Evolutionary conservation across 2,888 invertebrate genomes (phyloP), one percentile per base, ranked within the genome.

Genomic region (Onchidella celtica): DNA sequence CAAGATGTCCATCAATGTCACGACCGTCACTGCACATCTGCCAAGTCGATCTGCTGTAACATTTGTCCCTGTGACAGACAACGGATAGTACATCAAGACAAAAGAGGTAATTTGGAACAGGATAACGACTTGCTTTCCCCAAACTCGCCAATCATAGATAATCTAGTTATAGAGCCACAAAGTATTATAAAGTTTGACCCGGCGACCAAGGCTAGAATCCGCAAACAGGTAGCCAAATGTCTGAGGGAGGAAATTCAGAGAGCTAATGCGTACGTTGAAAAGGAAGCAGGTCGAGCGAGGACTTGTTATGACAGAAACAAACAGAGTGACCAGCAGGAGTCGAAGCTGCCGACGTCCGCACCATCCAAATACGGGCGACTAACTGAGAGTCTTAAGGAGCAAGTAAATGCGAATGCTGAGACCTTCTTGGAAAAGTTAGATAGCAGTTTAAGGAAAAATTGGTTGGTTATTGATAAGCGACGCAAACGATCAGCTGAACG

Each of bases 61-160:
- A n/a, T n/a, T n/a, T n/a, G n/a, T n/a, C n/a, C n/a, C n/a, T n/a
- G n/a, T n/a, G n/a, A n/a, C n/a, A n/a, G n/a, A n/a, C n/a, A n/a
- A n/a, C n/a, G n/a, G n/a, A n/a, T n/a, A n/a, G n/a, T n/a, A n/a
- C n/a, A n/a, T n/a, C n/a, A n/a, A n/a, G n/a, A n/a, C n/a, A n/a
- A n/a, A n/a, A n/a, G n/a, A n/a, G n/a, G n/a, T n/a, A n/a, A n/a
- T n/a, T n/a, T n/a, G n/a, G n/a, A n/a, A n/a, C n/a, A n/a, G n/a
- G n/a, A n/a, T n/a, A n/a, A n/a, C n/a, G n/a, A n/a, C n/a, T n/a
- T n/a, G n/a, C n/a, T n/a, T n/a, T n/a, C n/a, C n/a, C n/a, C n/a
- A n/a, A n/a, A n/a, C n/a, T n/a, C n/a, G n/a, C 72, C 72, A 57
- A 57, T 72, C 27, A 72, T 72, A 32, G 72, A 72, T 55, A 72